Percentiles rank a stretch among this genome's conserved stretches.
Evolutionary conservation across 2,888 invertebrate species (phyloP).

Genomic region (Coenonympha arcania): DNA sequence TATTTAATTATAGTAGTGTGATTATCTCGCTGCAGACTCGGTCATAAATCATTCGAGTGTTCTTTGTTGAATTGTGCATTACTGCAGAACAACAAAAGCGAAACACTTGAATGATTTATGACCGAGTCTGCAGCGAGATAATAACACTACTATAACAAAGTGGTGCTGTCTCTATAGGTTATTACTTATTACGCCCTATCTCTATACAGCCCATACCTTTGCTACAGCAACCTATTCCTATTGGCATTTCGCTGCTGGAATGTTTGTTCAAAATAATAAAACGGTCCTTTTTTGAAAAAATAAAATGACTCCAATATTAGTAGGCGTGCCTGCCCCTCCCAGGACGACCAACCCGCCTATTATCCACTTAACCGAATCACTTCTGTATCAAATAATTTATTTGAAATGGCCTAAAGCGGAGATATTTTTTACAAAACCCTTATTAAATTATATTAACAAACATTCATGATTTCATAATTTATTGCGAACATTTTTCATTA

Average conservation of each 20-base stretch:
- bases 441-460: constrained; percentile 10
- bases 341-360: constrained; percentile 53
- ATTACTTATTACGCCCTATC: no score
- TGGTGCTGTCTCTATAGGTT: no score
- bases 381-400: constrained; percentile 57
- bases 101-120: no score
- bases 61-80: no score
- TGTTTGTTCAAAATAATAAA: constrained; percentile 25
- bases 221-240: no score
- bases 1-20: no score
- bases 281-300: constrained; percentile 26
- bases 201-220: no score
- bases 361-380: constrained; percentile 70
- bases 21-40: no score
- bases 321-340: constrained; percentile 61
- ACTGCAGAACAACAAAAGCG: no score
- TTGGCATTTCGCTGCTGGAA: constrained; percentile 1
- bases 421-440: neutral
- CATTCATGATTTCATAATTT: neutral
- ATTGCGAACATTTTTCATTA: neutral
- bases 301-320: constrained; percentile 46
- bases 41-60: no score
- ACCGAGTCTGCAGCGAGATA: no score
- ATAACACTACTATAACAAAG: no score
- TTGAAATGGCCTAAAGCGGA: constrained; percentile 21